Percentiles rank a stretch among this genome's conserved stretches.
Conservation (phyloP, 2,797 vertebrate genomes). For the Bovichtus variegatus region DNA sequence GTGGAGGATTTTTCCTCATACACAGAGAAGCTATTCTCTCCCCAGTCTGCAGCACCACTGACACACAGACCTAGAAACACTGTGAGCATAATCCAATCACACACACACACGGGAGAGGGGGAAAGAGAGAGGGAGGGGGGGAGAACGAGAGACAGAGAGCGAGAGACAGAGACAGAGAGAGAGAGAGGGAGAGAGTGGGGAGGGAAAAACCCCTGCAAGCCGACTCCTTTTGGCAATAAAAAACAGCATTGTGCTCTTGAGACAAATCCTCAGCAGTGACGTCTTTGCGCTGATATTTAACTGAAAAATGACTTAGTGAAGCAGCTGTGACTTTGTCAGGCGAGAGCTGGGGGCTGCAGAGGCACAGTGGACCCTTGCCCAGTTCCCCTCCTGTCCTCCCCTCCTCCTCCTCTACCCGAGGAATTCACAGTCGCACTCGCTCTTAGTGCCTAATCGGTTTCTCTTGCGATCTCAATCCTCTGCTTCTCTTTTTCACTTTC, state of each 20-base stretch:
- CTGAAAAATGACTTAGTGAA: slow-evolving; percentile 73
- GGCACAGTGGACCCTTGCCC: slow-evolving; percentile 41
- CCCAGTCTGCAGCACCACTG: slow-evolving; percentile 60
- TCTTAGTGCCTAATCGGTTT: slow-evolving; percentile 36
- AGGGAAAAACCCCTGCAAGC: slow-evolving; percentile 58
- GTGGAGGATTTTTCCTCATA: slow-evolving; percentile 48
- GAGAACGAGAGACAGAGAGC: slow-evolving; percentile 26
- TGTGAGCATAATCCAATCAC: slow-evolving; percentile 67
- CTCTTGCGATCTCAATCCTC: slow-evolving; percentile 18
- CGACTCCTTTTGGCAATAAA: slow-evolving; percentile 78
- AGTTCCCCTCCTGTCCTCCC: slow-evolving; percentile 25
- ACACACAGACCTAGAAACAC: slow-evolving; percentile 85
- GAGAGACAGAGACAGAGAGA: not conserved
- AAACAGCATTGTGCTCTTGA: slow-evolving; percentile 76
- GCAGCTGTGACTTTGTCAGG: slow-evolving; percentile 84
- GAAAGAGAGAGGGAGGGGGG: not conserved
- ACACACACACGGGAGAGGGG: slow-evolving; percentile 38
- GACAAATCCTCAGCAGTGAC: slow-evolving; percentile 77
- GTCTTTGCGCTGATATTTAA: slow-evolving; percentile 77
- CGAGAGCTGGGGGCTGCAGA: slow-evolving; percentile 52
- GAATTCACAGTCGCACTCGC: slow-evolving; percentile 53
- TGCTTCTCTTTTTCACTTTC: slow-evolving; percentile 19
- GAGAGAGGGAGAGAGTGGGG: slow-evolving; percentile 29
- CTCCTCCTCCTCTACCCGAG: slow-evolving; percentile 15
- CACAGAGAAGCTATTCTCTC: slow-evolving; percentile 76